Evolutionary conservation across 2,113 vertebrate genomes (phyloP).

Genomic region (Alethe castanea): DNA sequence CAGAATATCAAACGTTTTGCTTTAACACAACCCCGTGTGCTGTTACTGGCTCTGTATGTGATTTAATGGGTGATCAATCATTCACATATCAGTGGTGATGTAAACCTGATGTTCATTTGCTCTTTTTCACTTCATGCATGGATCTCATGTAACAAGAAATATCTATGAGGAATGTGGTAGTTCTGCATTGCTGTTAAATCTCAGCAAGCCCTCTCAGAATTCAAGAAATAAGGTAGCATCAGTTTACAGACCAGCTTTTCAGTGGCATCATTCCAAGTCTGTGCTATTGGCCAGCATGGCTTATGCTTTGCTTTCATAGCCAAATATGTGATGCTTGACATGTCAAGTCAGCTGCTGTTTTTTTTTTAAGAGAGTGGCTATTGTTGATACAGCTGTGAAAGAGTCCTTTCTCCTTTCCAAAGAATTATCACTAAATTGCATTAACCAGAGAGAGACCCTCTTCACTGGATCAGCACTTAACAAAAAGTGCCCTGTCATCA

Average conservation of each 20-base stretch:
- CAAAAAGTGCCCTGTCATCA: neutral
- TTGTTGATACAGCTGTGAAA: conserved; percentile 76
- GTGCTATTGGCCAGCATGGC: conserved; percentile 28
- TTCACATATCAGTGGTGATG: conserved; percentile 56
- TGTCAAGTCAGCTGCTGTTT: conserved; percentile 68
- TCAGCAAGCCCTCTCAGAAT: conserved; percentile 42
- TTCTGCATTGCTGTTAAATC: conserved; percentile 46
- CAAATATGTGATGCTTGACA: conserved; percentile 70
- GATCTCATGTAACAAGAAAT: conserved; percentile 49
- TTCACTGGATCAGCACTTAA: neutral
- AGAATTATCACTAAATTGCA: conserved; percentile 43
- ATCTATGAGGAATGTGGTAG: conserved; percentile 30
- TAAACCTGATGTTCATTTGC: conserved; percentile 63
- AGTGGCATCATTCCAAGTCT: conserved; percentile 34
- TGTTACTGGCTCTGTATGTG: conserved; percentile 52
- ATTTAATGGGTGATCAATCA: conserved; percentile 68
- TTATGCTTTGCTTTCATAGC: conserved; percentile 54
- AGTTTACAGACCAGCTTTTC: conserved; percentile 42
- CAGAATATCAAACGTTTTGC: conserved; percentile 52
- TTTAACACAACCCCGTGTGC: conserved; percentile 52
- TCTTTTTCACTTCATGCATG: conserved; percentile 45
- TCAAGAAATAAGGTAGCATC: conserved; percentile 53
- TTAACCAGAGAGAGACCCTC: conserved; percentile 36
- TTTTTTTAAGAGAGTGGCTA: conserved; percentile 3
- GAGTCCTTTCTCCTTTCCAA: conserved; percentile 27